phyloP scores from a whole-genome alignment of 2,797 vertebrate genomes.

The Anabacerthia variegaticeps region DNA sequence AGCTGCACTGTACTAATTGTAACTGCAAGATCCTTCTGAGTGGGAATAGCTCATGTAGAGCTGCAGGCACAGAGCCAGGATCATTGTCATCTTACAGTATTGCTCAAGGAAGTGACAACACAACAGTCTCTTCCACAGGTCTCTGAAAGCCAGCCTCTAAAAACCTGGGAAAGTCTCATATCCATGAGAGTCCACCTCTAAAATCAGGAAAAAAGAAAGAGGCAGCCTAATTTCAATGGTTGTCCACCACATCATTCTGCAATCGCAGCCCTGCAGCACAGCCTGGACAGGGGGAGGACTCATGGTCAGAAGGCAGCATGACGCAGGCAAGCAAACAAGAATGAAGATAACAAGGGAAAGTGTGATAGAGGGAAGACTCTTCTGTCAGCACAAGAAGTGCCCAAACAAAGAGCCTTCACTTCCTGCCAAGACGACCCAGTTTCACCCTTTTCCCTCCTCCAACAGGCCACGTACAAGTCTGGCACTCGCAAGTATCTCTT shows the following conservation, averaged over 20 bases:
- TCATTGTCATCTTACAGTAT: rapidly evolving
- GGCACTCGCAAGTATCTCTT: background rate
- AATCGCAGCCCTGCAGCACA: background rate
- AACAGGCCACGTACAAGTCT: background rate
- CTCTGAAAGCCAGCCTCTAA: background rate
- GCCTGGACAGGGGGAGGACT: background rate
- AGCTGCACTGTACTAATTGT: background rate
- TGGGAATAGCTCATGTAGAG: background rate
- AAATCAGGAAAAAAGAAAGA: background rate
- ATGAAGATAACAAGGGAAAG: background rate
- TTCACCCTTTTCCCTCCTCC: background rate
- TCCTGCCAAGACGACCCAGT: background rate
- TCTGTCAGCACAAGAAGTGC: background rate
- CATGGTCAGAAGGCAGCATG: background rate
- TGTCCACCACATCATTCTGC: rapidly evolving
- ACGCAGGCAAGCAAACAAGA: background rate
- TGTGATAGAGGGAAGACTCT: background rate
- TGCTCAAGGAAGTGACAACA: background rate
- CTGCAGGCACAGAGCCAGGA: background rate
- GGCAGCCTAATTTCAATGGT: background rate
- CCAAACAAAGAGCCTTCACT: background rate
- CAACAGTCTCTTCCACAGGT: background rate
- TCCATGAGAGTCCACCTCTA: background rate
- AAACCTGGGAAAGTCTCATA: background rate
- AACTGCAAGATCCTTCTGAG: background rate